Percentiles rank a stretch among this genome's conserved stretches.
Conservation (phyloP, 2,113 vertebrate genomes). For the Pterocles gutturalis region DNA sequence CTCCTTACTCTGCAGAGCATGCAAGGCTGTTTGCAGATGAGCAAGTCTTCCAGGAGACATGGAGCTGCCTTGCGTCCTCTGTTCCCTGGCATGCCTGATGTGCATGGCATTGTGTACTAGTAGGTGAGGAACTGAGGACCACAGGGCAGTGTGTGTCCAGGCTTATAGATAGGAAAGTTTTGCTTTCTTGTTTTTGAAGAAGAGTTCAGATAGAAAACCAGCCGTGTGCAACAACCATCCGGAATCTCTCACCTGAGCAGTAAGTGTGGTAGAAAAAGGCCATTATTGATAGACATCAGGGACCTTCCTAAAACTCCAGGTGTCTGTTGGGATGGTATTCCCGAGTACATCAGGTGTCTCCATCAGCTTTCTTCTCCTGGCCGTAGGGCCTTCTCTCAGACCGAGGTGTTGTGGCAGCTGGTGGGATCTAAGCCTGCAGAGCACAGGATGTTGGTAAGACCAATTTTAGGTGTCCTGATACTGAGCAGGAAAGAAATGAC, state of each 20-base stretch:
- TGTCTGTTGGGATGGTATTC: background rate
- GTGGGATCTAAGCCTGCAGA: background rate
- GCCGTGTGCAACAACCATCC: fast-evolving
- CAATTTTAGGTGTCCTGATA: background rate
- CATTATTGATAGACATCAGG: background rate
- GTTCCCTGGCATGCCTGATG: background rate
- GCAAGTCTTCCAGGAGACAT: background rate
- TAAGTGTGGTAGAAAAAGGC: background rate
- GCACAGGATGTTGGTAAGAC: background rate
- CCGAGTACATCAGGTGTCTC: background rate
- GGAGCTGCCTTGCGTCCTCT: background rate
- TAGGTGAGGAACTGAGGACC: background rate
- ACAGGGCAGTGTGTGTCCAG: fast-evolving
- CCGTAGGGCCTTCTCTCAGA: background rate
- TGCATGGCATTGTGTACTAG: fast-evolving
- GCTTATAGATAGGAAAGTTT: background rate
- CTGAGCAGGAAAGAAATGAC: background rate
- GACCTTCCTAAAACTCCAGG: background rate
- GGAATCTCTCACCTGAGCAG: background rate
- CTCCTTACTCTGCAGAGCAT: background rate
- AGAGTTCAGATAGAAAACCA: background rate
- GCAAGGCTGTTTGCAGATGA: background rate
- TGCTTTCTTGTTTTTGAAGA: background rate
- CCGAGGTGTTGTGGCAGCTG: background rate
- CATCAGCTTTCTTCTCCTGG: background rate